Percentiles rank a stretch among this genome's conserved stretches.
phyloP scores from a whole-genome alignment of 1,140 invertebrate species.

The Battus philenor region DNA sequence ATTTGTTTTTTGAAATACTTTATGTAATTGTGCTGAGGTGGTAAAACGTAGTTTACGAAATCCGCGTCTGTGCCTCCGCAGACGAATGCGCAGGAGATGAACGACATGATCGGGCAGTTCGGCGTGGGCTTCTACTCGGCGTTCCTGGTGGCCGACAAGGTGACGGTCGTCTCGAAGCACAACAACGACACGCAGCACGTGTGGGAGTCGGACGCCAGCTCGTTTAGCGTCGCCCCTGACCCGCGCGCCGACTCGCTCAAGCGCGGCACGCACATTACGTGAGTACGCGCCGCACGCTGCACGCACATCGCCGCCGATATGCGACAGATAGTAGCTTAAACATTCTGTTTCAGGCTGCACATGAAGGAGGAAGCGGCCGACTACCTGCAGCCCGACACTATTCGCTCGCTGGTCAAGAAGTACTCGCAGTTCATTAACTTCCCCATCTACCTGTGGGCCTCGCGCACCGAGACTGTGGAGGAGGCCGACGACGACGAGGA shows the following conservation, averaged over 20 bases:
- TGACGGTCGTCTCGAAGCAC: constrained; percentile 96
- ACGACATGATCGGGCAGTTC: constrained; percentile 95
- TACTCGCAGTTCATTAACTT: constrained; percentile 99
- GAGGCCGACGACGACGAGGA: constrained; percentile 80
- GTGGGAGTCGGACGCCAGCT: constrained; percentile 96
- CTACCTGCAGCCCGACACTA: constrained; percentile 94
- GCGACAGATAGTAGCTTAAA: no score
- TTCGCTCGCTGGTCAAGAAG: constrained; percentile 94
- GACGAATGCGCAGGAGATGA: constrained; percentile 52
- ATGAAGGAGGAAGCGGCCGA: constrained; percentile 98
- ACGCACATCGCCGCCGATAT: neutral
- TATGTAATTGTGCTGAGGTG: neutral
- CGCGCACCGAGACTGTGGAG: constrained; percentile 93
- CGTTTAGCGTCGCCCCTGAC: constrained; percentile 94
- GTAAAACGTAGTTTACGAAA: neutral
- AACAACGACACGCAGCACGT: constrained; percentile 97
- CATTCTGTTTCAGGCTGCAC: constrained; percentile 87
- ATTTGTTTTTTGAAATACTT: no score
- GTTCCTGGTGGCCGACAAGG: constrained; percentile 94
- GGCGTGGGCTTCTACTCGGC: constrained; percentile 99
- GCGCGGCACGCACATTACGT: constrained; percentile 89
- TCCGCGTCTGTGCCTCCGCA: constrained; percentile 10
- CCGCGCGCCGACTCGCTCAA: constrained; percentile 94
- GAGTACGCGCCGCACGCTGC: constrained; percentile 17
- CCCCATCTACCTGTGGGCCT: constrained; percentile 97